Evolutionary conservation across 1,140 invertebrate genomes (phyloP).

Genomic region (Sweltsa coloradensis): DNA sequence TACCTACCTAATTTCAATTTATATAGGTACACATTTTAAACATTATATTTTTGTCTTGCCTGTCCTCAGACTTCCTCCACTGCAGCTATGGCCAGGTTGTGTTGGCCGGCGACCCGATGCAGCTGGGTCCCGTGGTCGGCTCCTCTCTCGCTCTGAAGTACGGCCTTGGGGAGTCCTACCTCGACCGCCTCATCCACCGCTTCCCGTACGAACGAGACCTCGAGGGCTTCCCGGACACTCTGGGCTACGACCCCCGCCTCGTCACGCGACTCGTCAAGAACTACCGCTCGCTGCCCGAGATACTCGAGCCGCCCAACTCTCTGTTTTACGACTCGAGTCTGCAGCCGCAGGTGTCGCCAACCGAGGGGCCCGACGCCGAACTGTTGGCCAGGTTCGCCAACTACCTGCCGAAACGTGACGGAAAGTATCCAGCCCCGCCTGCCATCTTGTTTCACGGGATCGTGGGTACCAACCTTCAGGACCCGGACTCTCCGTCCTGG

Average conservation of each 20-base stretch:
- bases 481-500: conserved; percentile 72
- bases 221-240: conserved; percentile 33
- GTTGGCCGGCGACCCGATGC: conserved; percentile 82
- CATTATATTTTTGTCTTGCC: no score
- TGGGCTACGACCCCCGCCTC: conserved; percentile 50
- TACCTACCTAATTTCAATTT: no score
- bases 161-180: conserved; percentile 55
- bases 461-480: conserved; percentile 57
- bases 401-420: conserved; percentile 15
- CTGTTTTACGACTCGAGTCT: conserved; percentile 74
- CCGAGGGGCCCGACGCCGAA: conserved; percentile 24
- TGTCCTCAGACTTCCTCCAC: conserved; percentile 24
- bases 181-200: conserved; percentile 27
- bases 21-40: no score
- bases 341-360: conserved; percentile 29
- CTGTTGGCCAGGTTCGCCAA: conserved; percentile 17
- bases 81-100: conserved; percentile 52
- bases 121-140: conserved; percentile 73
- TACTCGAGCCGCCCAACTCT: conserved; percentile 60
- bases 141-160: conserved; percentile 46
- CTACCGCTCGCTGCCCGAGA: conserved; percentile 65
- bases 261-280: conserved; percentile 61
- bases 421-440: conserved; percentile 29
- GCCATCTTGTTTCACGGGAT: conserved; percentile 73
- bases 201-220: conserved; percentile 48